Evolutionary conservation across 2,797 vertebrate species (phyloP), one percentile per base, ranked within the genome.

Genomic region (Pelochelys cantorii): DNA sequence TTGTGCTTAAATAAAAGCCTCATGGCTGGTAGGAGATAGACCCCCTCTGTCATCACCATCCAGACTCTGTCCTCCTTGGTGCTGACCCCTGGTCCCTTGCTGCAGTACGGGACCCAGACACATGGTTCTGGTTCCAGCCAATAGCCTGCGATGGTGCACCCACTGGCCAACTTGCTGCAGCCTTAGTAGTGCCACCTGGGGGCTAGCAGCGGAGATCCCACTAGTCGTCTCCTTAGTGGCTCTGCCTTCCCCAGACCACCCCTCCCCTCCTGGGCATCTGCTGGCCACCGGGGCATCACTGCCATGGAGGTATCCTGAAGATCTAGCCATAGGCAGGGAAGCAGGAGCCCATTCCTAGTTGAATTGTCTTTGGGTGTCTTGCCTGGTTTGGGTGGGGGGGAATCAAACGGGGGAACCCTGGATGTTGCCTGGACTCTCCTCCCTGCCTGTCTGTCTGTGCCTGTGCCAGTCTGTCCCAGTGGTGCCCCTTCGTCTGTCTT

Each of bases 371-470:
- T n/a, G 31, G 62, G 62, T 31, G 18, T 34, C 62, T 68, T n/a
- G 62, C 17, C 17, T 68, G 34, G 34, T 3, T 42, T 42, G 15
- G 15, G 62, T 4, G 3, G 74, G 37, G 42, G 14, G 42, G 71
- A 13, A 25, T 27, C 4, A 3, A 75, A 48, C 2, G 74, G 37
- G 74, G 13, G 25, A 75, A 42, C 23, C 42, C 20, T 75, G 65
- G n/a, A 71, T 71, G 65, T 71, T 71, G 65, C 65, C 10, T 71
- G 37, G 22, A 48, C 74, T 75, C 74, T 75, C 25, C 20, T 75
- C 42, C 37, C 68, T 85, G 81, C 78, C 81, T 88, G 91, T 92
- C 71, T 92, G 91, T 92, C 37, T 3, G 68, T 92, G 56, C 68
- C 82, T 88, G n/a, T 71, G 65, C n/a, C 12, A 8, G 74, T 75